phyloP scores from a whole-genome alignment of 2,888 invertebrate species.

The Sphecodes monilicornis region DNA sequence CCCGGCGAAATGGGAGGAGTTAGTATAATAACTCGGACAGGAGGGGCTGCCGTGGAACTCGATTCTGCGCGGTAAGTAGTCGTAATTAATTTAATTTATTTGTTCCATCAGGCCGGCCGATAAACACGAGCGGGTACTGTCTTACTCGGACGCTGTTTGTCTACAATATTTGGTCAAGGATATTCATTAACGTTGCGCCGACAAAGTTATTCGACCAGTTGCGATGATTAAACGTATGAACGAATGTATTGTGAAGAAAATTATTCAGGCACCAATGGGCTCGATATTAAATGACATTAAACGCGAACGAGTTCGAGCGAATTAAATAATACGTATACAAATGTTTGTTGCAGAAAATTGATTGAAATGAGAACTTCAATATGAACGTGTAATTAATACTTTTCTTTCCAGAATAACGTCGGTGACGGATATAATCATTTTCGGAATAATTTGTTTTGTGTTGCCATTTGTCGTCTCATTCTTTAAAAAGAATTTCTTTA shows the following conservation, averaged over 20 bases:
- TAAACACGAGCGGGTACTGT: not conserved
- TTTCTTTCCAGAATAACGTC: not conserved
- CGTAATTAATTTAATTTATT: not conserved
- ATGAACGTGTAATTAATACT: not conserved
- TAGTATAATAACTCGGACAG: not conserved
- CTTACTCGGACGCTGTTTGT: not conserved
- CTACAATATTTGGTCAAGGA: not conserved
- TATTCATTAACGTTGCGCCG: not conserved
- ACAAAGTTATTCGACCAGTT: not conserved
- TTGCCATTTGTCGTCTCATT: not conserved
- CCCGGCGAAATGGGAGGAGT: not conserved
- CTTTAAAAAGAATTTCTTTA: not conserved
- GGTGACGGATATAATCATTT: not conserved
- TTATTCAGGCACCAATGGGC: not conserved
- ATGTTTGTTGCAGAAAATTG: not conserved
- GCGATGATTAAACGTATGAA: not conserved
- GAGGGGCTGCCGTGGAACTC: not conserved
- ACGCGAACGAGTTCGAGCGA: not conserved
- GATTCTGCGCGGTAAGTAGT: not conserved
- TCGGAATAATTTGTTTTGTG: not conserved
- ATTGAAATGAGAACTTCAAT: not conserved
- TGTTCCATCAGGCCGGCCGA: not conserved
- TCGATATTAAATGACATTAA: not conserved
- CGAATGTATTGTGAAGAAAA: not conserved
- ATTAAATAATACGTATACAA: not conserved